Conservation (phyloP, 2,113 vertebrate species). For the Ginglymostoma cirratum region DNA sequence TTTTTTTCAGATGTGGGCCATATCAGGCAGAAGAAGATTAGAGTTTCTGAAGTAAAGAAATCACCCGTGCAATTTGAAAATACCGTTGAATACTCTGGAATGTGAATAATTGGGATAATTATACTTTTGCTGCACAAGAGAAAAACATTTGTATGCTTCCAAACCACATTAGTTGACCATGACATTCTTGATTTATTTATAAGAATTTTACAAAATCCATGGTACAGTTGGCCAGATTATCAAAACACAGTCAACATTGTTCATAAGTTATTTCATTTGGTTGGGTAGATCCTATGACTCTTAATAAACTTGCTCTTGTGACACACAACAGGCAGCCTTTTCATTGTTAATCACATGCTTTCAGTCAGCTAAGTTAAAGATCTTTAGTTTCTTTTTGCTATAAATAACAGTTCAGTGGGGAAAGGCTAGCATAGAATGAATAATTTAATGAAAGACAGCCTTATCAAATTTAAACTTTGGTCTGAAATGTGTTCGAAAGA, state of each 20-base stretch:
- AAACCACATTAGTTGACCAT: not conserved
- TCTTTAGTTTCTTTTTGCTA: not conserved
- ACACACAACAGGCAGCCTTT: not conserved
- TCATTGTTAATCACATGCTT: not conserved
- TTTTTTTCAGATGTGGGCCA: not conserved
- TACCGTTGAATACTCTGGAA: not conserved
- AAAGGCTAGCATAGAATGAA: not conserved
- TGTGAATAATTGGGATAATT: not conserved
- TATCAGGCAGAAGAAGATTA: not conserved
- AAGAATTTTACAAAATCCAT: not conserved
- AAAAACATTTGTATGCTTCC: not conserved
- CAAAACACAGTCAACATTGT: not conserved
- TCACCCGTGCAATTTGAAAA: not conserved
- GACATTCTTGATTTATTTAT: not conserved
- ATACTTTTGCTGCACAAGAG: not conserved
- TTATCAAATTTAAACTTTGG: not conserved
- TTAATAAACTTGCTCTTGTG: not conserved
- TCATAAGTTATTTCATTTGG: constrained; percentile 20
- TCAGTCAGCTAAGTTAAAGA: not conserved
- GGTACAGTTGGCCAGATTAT: not conserved
- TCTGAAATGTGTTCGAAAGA: not conserved
- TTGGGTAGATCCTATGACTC: not conserved
- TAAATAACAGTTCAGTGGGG: not conserved
- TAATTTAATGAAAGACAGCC: not conserved
- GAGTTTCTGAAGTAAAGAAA: not conserved